Evolutionary conservation across 2,113 vertebrate species (phyloP), one percentile per base, ranked within the genome.

Genomic region (Synodontis membranacea): DNA sequence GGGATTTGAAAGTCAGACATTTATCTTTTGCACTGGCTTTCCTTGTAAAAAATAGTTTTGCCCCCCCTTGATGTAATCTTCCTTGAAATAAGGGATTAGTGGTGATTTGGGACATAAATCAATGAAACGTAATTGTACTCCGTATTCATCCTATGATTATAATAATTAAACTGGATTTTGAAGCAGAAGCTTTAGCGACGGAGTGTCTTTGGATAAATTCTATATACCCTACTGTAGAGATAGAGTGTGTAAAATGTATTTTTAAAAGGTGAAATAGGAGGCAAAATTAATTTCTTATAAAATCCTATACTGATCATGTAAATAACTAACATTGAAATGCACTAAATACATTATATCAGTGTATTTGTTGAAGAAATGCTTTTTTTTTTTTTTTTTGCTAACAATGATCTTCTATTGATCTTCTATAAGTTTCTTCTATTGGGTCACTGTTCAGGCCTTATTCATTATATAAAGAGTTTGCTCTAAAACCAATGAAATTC

Each of bases 161-260:
- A 88, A 84, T 86, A 82, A 44, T 19, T 52, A 3, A 52, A 64
- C 54, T 44, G 28, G 60, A 50, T 84, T 83, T 60, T 48, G n/a
- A 76, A 64, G 89, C 90, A 89, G 90, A 90, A 85, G 84, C 54
- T 78, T 64, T n/a, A 21, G n/a, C 19, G 31, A 46, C 31, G 5
- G 58, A 84, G 34, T 84, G 91, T 89, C 91, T 87, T 0, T 79
- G 89, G 93, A 48, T 56, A 88, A 92, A 93, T 92, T 93, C 91
- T 92, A 92, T 94, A 84, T 17, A 31, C 8, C 84, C 72, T 64
- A 88, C 86, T 80, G 91, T 6, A 87, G 28, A 75, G 11, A 75
- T 14, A 50, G n/a, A 87, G 15, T 31, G 14, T n/a, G 5, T 17
- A 15, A 19, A 50, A n/a, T 19, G 46, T 75, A 50, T 31, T 8